phyloP scores from a whole-genome alignment of 2,797 vertebrate genomes.

The Emydoidea blandingii region DNA sequence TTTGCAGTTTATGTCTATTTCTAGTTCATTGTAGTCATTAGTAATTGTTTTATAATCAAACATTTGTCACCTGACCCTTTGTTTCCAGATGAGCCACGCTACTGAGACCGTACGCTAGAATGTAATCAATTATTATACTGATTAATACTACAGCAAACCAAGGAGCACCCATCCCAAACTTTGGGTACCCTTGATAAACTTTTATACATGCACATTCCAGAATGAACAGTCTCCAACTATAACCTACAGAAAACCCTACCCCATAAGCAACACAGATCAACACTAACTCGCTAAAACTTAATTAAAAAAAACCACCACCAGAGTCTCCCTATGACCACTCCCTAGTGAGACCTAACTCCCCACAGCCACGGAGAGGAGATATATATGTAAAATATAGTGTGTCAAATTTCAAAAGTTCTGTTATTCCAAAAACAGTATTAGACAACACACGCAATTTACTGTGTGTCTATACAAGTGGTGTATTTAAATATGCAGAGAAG shows the following conservation, averaged over 20 bases:
- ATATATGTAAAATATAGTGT: background rate
- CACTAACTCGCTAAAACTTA: background rate
- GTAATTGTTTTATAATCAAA: background rate
- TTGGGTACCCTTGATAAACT: background rate
- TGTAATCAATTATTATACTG: rapidly evolving
- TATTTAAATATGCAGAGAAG: background rate
- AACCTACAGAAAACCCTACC: background rate
- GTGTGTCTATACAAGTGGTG: background rate
- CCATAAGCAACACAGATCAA: constrained; percentile 28
- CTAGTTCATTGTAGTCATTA: background rate
- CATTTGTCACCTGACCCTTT: background rate
- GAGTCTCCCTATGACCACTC: background rate
- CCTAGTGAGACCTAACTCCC: rapidly evolving
- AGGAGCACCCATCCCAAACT: background rate
- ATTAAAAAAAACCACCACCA: background rate
- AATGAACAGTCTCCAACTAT: background rate
- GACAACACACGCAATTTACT: background rate
- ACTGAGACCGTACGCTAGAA: no score
- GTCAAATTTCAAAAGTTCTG: background rate
- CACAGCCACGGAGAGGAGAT: rapidly evolving
- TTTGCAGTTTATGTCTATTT: background rate
- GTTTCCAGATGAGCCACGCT: rapidly evolving
- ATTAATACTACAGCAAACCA: background rate
- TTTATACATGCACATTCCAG: background rate
- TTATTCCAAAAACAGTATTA: background rate